phyloP scores from a whole-genome alignment of 2,113 vertebrate genomes.

The Xenus cinereus region DNA sequence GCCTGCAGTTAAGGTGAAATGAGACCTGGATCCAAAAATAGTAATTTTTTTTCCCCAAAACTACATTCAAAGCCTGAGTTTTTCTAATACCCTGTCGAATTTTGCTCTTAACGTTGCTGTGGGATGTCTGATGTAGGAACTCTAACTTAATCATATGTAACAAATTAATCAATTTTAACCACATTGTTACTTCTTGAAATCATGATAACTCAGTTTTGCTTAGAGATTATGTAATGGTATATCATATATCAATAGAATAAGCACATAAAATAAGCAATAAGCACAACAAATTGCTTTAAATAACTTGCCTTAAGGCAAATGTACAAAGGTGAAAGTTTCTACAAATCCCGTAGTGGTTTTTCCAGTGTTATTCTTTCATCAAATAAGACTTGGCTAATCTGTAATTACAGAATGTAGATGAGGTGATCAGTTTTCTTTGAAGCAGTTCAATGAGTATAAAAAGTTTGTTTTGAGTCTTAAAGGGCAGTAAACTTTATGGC shows the following conservation, averaged over 20 bases:
- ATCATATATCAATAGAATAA: not conserved
- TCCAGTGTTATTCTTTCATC: not conserved
- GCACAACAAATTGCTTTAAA: not conserved
- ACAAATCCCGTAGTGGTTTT: not conserved
- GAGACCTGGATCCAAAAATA: not conserved
- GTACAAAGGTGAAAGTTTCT: not conserved
- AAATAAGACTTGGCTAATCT: not conserved
- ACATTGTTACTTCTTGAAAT: not conserved
- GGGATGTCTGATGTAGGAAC: not conserved
- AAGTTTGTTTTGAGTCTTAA: not conserved
- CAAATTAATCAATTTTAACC: not conserved
- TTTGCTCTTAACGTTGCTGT: not conserved
- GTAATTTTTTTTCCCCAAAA: not conserved
- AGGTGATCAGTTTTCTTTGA: not conserved
- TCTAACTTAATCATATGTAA: not conserved
- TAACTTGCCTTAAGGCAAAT: not conserved
- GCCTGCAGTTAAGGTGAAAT: not conserved
- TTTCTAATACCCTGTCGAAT: not conserved
- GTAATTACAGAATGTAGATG: not conserved
- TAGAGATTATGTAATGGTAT: not conserved
- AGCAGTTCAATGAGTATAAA: not conserved
- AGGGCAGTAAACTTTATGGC: not conserved
- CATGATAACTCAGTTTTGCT: not conserved
- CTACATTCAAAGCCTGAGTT: not conserved
- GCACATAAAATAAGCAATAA: not conserved